Evolutionary conservation across 2,888 invertebrate genomes (phyloP).

Genomic region (Limnephilus marmoratus): DNA sequence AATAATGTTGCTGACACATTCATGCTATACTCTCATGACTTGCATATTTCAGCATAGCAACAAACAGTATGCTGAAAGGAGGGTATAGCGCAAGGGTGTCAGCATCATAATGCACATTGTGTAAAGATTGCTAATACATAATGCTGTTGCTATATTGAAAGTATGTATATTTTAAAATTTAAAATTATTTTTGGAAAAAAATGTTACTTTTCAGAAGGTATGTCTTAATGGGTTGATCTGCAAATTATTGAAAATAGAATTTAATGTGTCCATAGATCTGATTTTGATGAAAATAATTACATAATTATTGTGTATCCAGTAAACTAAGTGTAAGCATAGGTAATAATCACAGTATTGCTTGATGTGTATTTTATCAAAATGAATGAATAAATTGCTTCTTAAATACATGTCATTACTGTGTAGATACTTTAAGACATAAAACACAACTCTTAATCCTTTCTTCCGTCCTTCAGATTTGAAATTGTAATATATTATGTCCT

Average conservation of each 20-base stretch:
- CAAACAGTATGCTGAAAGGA: too few species aligned
- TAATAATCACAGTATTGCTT: conserved; percentile 2
- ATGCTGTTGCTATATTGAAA: not conserved
- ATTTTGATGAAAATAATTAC: not conserved
- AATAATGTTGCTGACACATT: not conserved
- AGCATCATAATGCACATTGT: not conserved
- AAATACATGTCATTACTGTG: not conserved
- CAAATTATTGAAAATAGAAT: not conserved
- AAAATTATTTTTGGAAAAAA: not conserved
- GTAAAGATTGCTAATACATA: not conserved
- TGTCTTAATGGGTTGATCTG: not conserved
- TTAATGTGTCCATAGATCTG: conserved; percentile 2
- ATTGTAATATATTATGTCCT: not conserved
- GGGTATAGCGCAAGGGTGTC: too few species aligned
- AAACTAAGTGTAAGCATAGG: not conserved
- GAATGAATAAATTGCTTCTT: not conserved
- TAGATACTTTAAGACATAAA: not conserved
- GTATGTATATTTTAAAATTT: not conserved
- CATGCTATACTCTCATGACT: too few species aligned
- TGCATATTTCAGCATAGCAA: too few species aligned
- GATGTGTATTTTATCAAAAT: not conserved
- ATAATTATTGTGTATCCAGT: not conserved
- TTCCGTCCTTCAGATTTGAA: not conserved
- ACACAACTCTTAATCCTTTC: not conserved
- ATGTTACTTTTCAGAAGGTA: not conserved